phyloP scores from a whole-genome alignment of 2,113 vertebrate species.

The Origma solitaria region DNA sequence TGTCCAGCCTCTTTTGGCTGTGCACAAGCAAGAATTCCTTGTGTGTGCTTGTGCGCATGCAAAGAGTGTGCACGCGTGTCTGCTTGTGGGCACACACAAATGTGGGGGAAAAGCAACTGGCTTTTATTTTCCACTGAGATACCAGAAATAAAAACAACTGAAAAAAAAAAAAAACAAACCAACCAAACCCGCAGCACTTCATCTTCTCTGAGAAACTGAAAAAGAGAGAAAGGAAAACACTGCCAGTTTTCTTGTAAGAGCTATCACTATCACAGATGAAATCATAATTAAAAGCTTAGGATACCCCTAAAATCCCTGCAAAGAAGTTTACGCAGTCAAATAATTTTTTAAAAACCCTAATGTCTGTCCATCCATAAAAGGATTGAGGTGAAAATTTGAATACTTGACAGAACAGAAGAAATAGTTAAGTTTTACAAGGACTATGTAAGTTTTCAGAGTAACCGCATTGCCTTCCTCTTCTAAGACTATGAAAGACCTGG shows the following conservation, averaged over 20 bases:
- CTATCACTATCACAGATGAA: background rate
- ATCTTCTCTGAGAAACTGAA: background rate
- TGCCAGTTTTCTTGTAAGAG: background rate
- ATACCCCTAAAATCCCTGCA: background rate
- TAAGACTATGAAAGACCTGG: constrained; percentile 9
- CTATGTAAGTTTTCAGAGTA: background rate
- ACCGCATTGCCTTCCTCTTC: background rate
- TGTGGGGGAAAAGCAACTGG: accelerated
- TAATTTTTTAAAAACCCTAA: background rate
- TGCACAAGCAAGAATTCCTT: constrained; percentile 36
- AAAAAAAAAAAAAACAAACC: background rate
- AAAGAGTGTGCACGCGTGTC: background rate
- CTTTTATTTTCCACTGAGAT: constrained; percentile 17
- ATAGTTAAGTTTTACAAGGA: background rate
- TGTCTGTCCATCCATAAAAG: background rate
- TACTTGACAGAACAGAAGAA: background rate
- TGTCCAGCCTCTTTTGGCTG: constrained; percentile 51
- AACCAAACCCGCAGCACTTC: too few relatives aligned
- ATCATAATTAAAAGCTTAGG: background rate
- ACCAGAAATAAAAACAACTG: background rate
- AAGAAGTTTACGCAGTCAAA: background rate
- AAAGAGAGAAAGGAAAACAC: background rate
- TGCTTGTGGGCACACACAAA: background rate
- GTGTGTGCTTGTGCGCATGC: background rate
- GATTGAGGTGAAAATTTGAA: background rate